A percentile compares a stretch with the other conserved stretches of the same genome.
Evolutionary conservation across 2,888 invertebrate species (phyloP).

Genomic region (Stenodera caucasica): DNA sequence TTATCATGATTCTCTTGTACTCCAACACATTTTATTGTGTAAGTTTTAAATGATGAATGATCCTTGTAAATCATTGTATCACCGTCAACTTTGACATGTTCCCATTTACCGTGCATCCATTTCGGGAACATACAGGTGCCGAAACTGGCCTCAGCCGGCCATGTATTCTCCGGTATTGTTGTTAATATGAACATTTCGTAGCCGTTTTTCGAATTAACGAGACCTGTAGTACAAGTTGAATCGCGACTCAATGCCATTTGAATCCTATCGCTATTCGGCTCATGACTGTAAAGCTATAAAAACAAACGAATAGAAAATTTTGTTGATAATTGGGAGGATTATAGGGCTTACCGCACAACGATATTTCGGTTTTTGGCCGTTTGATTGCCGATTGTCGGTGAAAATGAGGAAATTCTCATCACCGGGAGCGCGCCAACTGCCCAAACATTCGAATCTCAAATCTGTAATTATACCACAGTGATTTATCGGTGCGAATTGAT

Average conservation of each 20-base stretch:
- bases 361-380: slow-evolving; percentile 58
- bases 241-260: slow-evolving; percentile 65
- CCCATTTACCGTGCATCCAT: slow-evolving; percentile 67
- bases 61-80: slow-evolving; percentile 59
- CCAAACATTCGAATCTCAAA: slow-evolving; percentile 65
- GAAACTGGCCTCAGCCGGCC: slow-evolving; percentile 53
- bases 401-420: slow-evolving; percentile 63
- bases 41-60: slow-evolving; percentile 58
- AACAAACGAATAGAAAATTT: background rate
- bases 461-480: slow-evolving; percentile 54
- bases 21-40: slow-evolving; percentile 57
- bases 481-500: no score
- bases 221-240: slow-evolving; percentile 63
- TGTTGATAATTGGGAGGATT: background rate
- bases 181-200: slow-evolving; percentile 62
- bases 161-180: slow-evolving; percentile 47
- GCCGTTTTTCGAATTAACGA: slow-evolving; percentile 60
- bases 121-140: slow-evolving; percentile 60
- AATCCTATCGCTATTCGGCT: slow-evolving; percentile 57
- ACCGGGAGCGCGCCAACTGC: slow-evolving; percentile 63
- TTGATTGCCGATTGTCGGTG: slow-evolving; percentile 56
- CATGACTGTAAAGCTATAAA: slow-evolving; percentile 24
- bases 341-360: slow-evolving; percentile 61
- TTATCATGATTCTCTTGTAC: slow-evolving; percentile 52
- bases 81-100: slow-evolving; percentile 58